Conservation (phyloP, 2,113 vertebrate genomes). For the Sisor rabdophorus region DNA sequence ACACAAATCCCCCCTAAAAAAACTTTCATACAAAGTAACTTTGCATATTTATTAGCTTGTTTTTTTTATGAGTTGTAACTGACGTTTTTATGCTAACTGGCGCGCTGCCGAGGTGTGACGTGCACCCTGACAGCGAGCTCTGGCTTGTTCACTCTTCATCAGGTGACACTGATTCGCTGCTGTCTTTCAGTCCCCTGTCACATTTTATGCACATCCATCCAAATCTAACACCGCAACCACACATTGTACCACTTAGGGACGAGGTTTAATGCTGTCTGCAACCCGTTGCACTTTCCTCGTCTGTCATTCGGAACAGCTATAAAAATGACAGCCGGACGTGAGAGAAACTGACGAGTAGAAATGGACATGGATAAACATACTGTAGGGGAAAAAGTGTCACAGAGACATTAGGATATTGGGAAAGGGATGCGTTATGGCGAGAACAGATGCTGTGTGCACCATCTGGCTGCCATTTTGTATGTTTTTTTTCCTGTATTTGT, state of each 20-base stretch:
- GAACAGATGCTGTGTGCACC: slow-evolving; percentile 1
- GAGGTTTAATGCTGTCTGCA: not conserved
- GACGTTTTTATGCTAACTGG: too few relatives aligned
- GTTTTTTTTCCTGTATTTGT: slow-evolving; percentile 18
- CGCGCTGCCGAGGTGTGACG: not conserved
- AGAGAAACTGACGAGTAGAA: slow-evolving; percentile 13
- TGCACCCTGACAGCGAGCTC: not conserved
- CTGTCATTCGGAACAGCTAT: slow-evolving; percentile 2
- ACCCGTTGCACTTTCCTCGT: not conserved
- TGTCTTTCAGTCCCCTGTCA: not conserved
- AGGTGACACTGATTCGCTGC: not conserved
- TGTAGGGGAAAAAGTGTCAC: not conserved
- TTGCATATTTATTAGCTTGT: too few relatives aligned
- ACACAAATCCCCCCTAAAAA: too few relatives aligned
- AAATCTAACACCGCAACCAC: not conserved
- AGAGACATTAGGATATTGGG: not conserved
- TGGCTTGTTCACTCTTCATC: not conserved
- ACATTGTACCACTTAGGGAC: slow-evolving; percentile 12
- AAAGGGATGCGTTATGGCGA: not conserved
- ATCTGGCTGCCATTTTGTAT: slow-evolving; percentile 37
- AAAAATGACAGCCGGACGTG: not conserved
- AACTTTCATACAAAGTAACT: too few relatives aligned
- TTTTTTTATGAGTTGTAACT: too few relatives aligned
- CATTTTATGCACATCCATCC: slow-evolving; percentile 4
- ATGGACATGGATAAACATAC: slow-evolving; percentile 8